Evolutionary conservation across 2,888 invertebrate genomes (phyloP), one percentile per base, ranked within the genome.

Genomic region (Hoplodrina ambigua): DNA sequence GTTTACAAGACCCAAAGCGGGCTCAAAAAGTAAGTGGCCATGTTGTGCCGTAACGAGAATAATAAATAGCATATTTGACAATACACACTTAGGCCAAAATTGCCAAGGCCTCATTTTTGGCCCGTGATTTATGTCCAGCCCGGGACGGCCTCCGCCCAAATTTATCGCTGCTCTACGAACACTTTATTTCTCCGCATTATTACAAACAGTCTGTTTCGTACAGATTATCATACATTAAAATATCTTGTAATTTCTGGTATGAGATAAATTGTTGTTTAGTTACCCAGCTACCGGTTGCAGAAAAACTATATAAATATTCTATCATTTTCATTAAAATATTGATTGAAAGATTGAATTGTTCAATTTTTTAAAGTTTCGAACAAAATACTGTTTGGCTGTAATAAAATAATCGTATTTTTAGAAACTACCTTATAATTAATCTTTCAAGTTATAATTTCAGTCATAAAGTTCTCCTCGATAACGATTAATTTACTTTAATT

Each of bases 51-150:
- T 78, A 72, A 71, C 72, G 57, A 69, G 69, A 69, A 73, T 83
- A 81, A 77, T 81, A 72, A 81, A 80, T 83, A 80, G 71, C 67
- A 69, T 74, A 81, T 78, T 81, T 69, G 78, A 74, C 71, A 83
- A 72, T 74, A 81, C 65, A 74, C 69, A 71, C 68, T 77, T 72
- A 64, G 69, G 67, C 46, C 54, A 58, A 81, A 72, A 83, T 81
- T 80, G 81, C 74, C 49, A 52, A 68, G 65, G 69, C 72, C 73
- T 81, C 81, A 77, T 81, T 81, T 83, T 75, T 84, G 62, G 58
- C 17, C 61, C 57, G 70, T 78, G 82, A 84, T 84, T 82, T 84
- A 78, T 72, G 57, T 53, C 57, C 59, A 20, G 60, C 30, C 84
- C 70, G 68, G 72, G 52, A 19, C 66, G 56, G 66, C 66, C 61